Evolutionary conservation across 2,797 vertebrate genomes (phyloP).

Genomic region (Enteromius viviparus): DNA sequence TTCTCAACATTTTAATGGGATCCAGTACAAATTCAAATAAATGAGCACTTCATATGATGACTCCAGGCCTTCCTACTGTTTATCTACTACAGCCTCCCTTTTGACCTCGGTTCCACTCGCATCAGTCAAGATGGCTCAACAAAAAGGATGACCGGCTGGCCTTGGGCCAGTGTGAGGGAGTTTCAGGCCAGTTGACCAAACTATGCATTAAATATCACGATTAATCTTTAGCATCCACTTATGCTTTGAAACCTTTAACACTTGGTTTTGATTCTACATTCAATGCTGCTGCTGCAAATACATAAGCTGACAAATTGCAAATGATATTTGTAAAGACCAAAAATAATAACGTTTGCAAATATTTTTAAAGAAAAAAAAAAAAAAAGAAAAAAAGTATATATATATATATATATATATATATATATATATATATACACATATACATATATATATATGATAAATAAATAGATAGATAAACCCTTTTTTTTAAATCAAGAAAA

Average conservation of each 20-base stretch:
- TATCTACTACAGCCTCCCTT: constrained; percentile 46
- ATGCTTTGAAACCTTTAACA: neutral
- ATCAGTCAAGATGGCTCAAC: constrained; percentile 19
- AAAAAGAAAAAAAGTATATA: too few relatives aligned
- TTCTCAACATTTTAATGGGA: constrained; percentile 61
- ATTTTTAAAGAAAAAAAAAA: neutral
- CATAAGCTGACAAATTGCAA: neutral
- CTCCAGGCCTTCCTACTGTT: constrained; percentile 44
- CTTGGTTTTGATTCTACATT: neutral
- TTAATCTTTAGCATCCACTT: neutral
- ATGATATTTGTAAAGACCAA: neutral
- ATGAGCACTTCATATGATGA: constrained; percentile 50
- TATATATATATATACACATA: too few relatives aligned
- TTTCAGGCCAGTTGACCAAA: neutral
- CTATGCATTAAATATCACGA: neutral
- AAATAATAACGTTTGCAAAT: neutral
- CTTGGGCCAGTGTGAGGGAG: neutral
- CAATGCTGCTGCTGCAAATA: neutral
- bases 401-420: too few relatives aligned
- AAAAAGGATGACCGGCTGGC: neutral
- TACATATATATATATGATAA: too few relatives aligned
- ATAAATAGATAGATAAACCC: too few relatives aligned
- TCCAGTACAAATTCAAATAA: constrained; percentile 54
- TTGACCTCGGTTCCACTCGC: constrained; percentile 38
- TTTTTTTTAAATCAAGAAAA: neutral